Conservation (phyloP, 2,797 vertebrate genomes). For the Balearica regulorum region DNA sequence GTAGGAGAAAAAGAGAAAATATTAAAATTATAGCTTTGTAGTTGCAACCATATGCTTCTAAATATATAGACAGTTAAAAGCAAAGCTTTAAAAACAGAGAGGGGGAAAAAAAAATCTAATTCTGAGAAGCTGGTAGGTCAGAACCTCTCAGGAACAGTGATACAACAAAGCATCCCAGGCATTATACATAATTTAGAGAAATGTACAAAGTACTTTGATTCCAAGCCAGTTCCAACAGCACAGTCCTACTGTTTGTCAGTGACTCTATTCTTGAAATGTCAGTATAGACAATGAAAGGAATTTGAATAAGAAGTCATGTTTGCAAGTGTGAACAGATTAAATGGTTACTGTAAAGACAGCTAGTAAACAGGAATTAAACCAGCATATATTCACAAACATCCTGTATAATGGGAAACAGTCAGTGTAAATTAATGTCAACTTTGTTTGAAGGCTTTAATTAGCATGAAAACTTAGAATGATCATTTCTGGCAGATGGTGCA, state of each 20-base stretch:
- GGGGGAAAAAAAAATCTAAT: background rate
- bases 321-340: background rate
- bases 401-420: background rate
- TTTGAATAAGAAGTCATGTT: background rate
- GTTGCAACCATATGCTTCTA: background rate
- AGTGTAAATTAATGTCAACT: background rate
- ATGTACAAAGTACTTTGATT: background rate
- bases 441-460: background rate
- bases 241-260: background rate
- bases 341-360: background rate
- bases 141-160: background rate
- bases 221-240: background rate
- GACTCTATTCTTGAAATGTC: background rate
- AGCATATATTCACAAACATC: background rate
- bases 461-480: background rate
- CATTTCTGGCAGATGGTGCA: background rate
- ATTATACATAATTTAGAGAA: background rate
- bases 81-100: background rate
- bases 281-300: background rate
- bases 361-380: background rate
- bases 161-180: background rate
- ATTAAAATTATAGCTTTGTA: background rate
- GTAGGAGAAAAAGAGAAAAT: background rate
- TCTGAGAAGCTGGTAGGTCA: background rate
- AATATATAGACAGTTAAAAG: background rate